Percentiles rank a stretch among this genome's conserved stretches.
Conservation (phyloP, 64 coral and sea anemone genomes). For the Stylophora pistillata region DNA sequence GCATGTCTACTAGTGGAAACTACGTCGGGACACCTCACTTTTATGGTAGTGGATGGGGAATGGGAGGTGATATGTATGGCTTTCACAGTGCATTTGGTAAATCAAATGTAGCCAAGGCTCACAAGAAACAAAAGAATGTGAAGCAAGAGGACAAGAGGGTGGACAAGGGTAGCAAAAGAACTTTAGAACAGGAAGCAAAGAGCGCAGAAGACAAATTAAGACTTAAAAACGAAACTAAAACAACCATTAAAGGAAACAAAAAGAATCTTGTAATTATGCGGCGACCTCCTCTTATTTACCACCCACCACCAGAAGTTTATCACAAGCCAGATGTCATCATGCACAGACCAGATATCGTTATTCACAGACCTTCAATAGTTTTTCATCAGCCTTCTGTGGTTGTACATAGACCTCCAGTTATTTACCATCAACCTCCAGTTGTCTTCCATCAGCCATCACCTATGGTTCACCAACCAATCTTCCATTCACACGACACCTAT, state of each 20-base stretch:
- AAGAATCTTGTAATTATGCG: constrained; percentile 72
- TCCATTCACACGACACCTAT: constrained; percentile 59
- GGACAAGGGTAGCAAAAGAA: not conserved
- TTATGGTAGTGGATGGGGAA: constrained; percentile 53
- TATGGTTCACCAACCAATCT: constrained; percentile 65
- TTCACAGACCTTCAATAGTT: constrained; percentile 69
- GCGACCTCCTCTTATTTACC: constrained; percentile 66
- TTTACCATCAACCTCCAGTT: constrained; percentile 61
- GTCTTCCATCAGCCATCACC: constrained; percentile 64
- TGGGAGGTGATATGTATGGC: constrained; percentile 16
- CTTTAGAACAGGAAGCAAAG: constrained; percentile 8
- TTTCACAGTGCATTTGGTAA: constrained; percentile 42
- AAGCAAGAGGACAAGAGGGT: not conserved
- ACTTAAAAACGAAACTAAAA: constrained; percentile 20
- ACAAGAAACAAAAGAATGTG: not conserved
- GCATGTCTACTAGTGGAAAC: constrained; percentile 41
- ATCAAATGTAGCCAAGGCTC: constrained; percentile 22
- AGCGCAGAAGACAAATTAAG: not conserved
- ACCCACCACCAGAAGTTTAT: constrained; percentile 74
- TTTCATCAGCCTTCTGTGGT: constrained; percentile 75
- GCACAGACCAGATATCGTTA: constrained; percentile 67
- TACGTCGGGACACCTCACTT: constrained; percentile 79
- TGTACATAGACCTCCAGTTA: constrained; percentile 67
- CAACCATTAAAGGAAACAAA: constrained; percentile 41
- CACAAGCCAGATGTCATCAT: constrained; percentile 62